A percentile compares a stretch with the other conserved stretches of the same genome.
Conservation (phyloP, 2,797 vertebrate species). For the Bucorvus abyssinicus region DNA sequence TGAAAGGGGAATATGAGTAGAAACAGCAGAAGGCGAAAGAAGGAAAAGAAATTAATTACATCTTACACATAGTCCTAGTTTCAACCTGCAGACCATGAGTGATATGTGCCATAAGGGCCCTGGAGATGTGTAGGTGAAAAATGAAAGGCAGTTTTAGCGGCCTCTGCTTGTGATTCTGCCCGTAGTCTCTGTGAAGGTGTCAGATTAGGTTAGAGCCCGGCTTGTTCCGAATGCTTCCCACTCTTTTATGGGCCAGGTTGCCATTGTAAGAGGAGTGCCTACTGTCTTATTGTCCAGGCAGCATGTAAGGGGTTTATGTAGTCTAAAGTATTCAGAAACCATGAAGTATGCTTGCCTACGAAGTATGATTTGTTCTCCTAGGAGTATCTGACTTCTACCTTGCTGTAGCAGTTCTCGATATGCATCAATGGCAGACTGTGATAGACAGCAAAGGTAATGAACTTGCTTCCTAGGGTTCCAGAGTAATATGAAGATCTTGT, state of each 20-base stretch:
- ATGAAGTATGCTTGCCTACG: neutral
- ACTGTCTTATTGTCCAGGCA: neutral
- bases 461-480: neutral
- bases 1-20: neutral
- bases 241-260: neutral
- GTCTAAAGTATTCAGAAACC: neutral
- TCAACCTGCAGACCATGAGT: neutral
- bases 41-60: neutral
- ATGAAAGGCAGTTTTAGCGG: neutral
- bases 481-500: neutral
- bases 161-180: neutral
- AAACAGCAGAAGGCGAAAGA: neutral
- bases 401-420: neutral
- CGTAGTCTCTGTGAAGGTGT: neutral
- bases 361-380: neutral
- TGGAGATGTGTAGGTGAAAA: neutral
- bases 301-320: neutral
- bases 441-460: neutral
- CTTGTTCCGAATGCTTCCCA: neutral
- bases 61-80: neutral
- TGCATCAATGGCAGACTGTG: neutral
- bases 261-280: neutral
- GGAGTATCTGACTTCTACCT: neutral
- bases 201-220: neutral
- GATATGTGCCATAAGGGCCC: rapidly evolving